phyloP scores from a whole-genome alignment of 2,113 vertebrate species.

The Bungarus multicinctus region DNA sequence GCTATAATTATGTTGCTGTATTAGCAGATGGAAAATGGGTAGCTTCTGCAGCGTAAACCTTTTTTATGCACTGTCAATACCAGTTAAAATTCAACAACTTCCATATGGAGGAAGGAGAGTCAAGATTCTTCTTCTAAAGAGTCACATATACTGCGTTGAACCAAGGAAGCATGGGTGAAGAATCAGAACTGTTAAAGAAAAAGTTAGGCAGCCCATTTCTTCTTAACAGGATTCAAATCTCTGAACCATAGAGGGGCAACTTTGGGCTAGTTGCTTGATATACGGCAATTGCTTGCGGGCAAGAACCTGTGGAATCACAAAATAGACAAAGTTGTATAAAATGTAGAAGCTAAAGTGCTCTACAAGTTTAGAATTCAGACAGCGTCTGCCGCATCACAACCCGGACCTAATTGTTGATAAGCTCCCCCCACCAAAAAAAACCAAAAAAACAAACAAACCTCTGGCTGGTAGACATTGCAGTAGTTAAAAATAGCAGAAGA shows the following conservation, averaged over 20 bases:
- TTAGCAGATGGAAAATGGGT: no score
- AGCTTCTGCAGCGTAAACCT: no score
- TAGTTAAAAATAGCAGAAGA: neutral
- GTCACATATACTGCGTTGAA: neutral
- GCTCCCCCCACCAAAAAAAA: no score
- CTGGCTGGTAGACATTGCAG: neutral
- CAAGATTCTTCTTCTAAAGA: neutral
- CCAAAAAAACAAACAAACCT: neutral
- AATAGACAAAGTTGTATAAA: neutral
- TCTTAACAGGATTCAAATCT: neutral
- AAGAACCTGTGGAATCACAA: neutral
- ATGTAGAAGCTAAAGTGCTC: neutral
- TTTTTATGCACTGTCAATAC: neutral
- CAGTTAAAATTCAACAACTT: neutral
- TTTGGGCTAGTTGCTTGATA: neutral
- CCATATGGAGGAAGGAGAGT: neutral
- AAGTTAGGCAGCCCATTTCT: neutral
- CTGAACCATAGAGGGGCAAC: neutral
- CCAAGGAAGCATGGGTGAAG: neutral
- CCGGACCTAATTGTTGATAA: neutral
- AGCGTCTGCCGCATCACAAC: neutral
- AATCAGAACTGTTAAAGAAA: neutral
- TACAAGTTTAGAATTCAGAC: neutral
- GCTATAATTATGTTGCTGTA: neutral
- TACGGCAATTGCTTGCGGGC: neutral